Base-by-base conservation (phyloP, 1,140 invertebrate genomes). In the Brachionus asplanchnoidis region DNA sequence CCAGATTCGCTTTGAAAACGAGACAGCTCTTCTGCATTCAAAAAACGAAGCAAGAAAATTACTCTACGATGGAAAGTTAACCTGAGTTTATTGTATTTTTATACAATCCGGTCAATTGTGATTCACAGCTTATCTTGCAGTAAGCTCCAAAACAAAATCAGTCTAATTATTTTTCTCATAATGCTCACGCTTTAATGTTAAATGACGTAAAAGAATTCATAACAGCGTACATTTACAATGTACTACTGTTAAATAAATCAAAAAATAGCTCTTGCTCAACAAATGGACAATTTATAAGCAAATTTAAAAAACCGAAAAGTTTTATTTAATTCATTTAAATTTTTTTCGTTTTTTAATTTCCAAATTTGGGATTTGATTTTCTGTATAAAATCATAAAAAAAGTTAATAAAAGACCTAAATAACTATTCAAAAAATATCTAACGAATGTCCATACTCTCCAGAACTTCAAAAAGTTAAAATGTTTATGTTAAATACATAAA, bases 171-270 rank as follows among this genome's bases (percentile, higher is more conserved):
- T 99, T 99, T 92, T 95, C 98, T 87, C 97, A 99, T 92, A 97
- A 96, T 85, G 97, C 97, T 66, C 97, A 99, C 91, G 97, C 97
- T 85, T 93, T 98, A 80, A 99, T 99, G 97, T 92, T 97, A 87
- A 95, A 96, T 93, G 96, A 98, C 89, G 97, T 99, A 85, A 98
- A 98, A 92, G 96, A 97, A 86, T 95, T 99, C 85, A 95, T 97
- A 87, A 99, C 97, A 83, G 95, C 98, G 91, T 98, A 97, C 86
- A 98, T 99, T 90, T 96, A 99, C 91, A 97, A 95, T 91, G 98
- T 97, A 6, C 92, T 99, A 86, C 98, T 99, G 91, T 99, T 97
- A 44, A 95, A n/a, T n/a, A n/a, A n/a, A n/a, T n/a, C n/a, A n/a
- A n/a, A n/a, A n/a, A n/a, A n/a, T n/a, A n/a, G n/a, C n/a, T n/a